phyloP scores from a whole-genome alignment of 2,888 invertebrate species.

The Torymus texanus region DNA sequence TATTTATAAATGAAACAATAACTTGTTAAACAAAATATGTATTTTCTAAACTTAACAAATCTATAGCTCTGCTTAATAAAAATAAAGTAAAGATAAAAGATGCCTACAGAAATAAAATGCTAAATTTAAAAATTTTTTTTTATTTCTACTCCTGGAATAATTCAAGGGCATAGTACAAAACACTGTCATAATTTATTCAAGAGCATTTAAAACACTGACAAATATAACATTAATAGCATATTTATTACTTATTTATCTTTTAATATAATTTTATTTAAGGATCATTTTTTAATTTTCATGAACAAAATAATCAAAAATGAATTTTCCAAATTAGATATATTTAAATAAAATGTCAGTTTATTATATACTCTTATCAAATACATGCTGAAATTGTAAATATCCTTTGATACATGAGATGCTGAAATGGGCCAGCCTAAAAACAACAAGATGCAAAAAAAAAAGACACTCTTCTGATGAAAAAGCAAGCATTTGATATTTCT shows the following conservation, averaged over 20 bases:
- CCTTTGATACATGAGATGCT: constrained; percentile 9
- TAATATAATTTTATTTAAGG: no score
- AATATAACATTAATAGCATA: no score
- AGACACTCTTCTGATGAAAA: constrained; percentile 41
- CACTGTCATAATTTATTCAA: no score
- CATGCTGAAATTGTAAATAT: constrained; percentile 34
- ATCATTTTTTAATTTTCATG: no score
- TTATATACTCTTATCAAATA: not conserved
- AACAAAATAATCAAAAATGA: no score
- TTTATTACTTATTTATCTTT: no score
- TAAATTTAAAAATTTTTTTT: not conserved
- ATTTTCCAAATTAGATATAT: no score
- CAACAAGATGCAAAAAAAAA: constrained; percentile 61
- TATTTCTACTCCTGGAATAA: constrained; percentile 24
- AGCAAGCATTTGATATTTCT: constrained; percentile 52
- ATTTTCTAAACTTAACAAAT: not conserved
- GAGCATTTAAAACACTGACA: no score
- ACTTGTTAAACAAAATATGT: not conserved
- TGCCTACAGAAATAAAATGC: not conserved
- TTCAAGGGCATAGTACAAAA: no score
- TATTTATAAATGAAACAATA: no score
- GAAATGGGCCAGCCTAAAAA: constrained; percentile 57
- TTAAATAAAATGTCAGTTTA: constrained; percentile 7
- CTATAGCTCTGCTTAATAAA: not conserved
- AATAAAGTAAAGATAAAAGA: not conserved